A percentile compares a stretch with the other conserved stretches of the same genome.
phyloP scores from a whole-genome alignment of 2,888 invertebrate genomes.

The Phrixothrix hirtus region DNA sequence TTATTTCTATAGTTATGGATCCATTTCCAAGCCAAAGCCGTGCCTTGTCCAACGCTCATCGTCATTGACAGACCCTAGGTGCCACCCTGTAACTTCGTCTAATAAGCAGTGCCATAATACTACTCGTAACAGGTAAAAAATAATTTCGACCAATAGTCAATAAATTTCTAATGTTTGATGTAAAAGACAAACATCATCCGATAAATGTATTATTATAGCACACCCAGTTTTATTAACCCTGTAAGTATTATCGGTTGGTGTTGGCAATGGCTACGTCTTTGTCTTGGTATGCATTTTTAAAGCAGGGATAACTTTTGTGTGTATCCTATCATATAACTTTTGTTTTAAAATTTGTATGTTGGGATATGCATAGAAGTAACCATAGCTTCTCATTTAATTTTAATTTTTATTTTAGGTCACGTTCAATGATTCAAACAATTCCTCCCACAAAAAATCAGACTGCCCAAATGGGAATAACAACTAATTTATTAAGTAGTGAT shows the following conservation, averaged over 20 bases:
- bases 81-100: constrained; percentile 59
- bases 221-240: too few relatives aligned
- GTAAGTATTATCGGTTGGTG: too few relatives aligned
- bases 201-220: too few relatives aligned
- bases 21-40: constrained; percentile 66
- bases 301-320: too few relatives aligned
- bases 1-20: constrained; percentile 62
- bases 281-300: constrained; percentile 4
- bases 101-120: constrained; percentile 57
- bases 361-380: too few relatives aligned
- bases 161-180: too few relatives aligned
- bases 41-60: constrained; percentile 64
- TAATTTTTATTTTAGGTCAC: too few relatives aligned
- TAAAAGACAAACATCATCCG: too few relatives aligned
- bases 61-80: constrained; percentile 59
- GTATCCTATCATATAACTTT: too few relatives aligned
- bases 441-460: constrained; percentile 43
- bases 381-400: too few relatives aligned
- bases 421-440: constrained; percentile 42
- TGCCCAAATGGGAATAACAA: constrained; percentile 22
- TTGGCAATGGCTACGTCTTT: constrained; percentile 14
- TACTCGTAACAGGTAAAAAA: constrained; percentile 56
- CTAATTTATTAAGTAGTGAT: constrained; percentile 56
- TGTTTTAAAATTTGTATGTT: too few relatives aligned
- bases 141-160: neutral